Base-by-base conservation (phyloP, 2,888 invertebrate genomes). In the Dicranocentrus wangi region DNA sequence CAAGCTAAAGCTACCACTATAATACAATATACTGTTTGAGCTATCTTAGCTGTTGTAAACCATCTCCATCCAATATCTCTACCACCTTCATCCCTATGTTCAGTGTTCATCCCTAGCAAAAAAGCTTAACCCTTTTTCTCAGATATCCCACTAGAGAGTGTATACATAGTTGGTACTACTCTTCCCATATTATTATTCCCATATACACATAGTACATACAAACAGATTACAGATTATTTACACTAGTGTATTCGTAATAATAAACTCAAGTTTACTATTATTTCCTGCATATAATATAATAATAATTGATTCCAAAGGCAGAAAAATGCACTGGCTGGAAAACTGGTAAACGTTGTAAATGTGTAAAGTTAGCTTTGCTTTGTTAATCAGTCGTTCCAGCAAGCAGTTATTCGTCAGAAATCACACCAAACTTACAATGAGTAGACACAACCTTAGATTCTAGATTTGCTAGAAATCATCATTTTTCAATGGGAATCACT, bases 321-420 rank as follows among this genome's bases (percentile, higher is more conserved):
- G 42, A 53, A 81, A 63, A 76, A 81, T 81, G 81, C 81, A 81
- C 81, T 81, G 75, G 81, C 81, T 81, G 81, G 81, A 81, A 76
- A 69, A 81, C 81, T 81, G 76, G 81, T 81, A 66, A 81, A 81
- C 23, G 2, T 32, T 32, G 32, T 32, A 32, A 7, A 27, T 21
- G 39, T 42, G 60, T 60, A 28, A 60, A 60, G 60, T 10, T 47
- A 47, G 47, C 47, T 47, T 47, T 15, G 63, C 13, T 63, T 63
- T 17, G 63, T 42, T 63, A 2, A 60, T 60, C 60, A 32, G 60
- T 60, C 13, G 1, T 1, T 60, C 60, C 17, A 60, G 60, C 32
- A 60, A 60, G 60, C 32, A 60, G 60, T 60, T 60, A 27, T 17
- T 17, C 60, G n/a, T 60, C 28, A 28, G n/a, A 47, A 47, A 5